A percentile compares a stretch with the other conserved stretches of the same genome.
Evolutionary conservation across 2,888 invertebrate genomes (phyloP).

Genomic region (Lasiommata megera): DNA sequence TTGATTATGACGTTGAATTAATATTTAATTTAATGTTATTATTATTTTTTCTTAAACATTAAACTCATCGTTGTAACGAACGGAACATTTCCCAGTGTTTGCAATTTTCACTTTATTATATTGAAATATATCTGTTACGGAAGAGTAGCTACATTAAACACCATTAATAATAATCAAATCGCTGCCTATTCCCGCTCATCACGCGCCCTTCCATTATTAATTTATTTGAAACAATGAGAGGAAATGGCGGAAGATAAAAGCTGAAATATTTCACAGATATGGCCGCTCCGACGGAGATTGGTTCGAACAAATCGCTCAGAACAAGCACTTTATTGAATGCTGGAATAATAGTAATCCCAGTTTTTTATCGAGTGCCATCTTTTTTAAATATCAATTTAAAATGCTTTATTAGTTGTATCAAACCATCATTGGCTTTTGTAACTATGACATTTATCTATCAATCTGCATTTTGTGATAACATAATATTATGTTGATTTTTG

Average conservation of each 20-base stretch:
- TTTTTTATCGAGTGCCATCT: constrained; percentile 1
- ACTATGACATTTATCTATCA: no score
- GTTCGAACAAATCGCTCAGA: constrained; percentile 29
- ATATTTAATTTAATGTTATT: no score
- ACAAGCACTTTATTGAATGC: constrained; percentile 22
- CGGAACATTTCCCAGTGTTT: not conserved
- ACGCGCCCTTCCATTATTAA: constrained; percentile 26
- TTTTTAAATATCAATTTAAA: no score
- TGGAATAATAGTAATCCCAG: constrained; percentile 18
- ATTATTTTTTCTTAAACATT: no score
- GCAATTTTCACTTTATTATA: not conserved
- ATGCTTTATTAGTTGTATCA: no score
- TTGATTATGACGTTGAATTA: no score
- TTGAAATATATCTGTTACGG: constrained; percentile 7
- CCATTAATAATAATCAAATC: constrained; percentile 30
- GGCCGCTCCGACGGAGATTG: constrained; percentile 24
- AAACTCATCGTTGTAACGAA: not conserved
- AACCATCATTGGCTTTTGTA: no score
- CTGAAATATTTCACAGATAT: constrained; percentile 30
- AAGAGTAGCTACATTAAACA: constrained; percentile 14
- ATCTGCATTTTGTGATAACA: no score
- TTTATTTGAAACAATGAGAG: constrained; percentile 31
- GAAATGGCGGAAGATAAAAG: constrained; percentile 29
- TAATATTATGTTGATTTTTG: no score
- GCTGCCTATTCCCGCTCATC: constrained; percentile 21